Conservation (phyloP, 2,797 vertebrate genomes). For the Pantherophis alleghaniensis region DNA sequence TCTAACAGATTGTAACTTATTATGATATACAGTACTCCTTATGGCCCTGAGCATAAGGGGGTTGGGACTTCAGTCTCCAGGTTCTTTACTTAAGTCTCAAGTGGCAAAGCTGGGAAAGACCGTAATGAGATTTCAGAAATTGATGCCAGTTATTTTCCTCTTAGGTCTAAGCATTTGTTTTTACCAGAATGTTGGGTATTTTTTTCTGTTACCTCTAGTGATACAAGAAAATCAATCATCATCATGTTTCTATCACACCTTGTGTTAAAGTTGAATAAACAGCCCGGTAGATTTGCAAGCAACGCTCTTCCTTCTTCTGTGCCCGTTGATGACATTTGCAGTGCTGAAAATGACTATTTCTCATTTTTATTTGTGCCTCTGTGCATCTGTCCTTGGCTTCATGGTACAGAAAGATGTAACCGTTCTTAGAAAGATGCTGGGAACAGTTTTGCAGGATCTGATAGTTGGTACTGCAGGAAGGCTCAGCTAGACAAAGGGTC, state of each 20-base stretch:
- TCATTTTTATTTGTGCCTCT: conserved; percentile 77
- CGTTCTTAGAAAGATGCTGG: conserved; percentile 74
- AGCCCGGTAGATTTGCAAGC: conserved; percentile 88
- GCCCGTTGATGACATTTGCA: conserved; percentile 87
- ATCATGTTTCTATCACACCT: conserved; percentile 72
- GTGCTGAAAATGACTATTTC: conserved; percentile 75
- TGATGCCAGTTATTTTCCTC: background rate
- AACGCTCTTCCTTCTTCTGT: conserved; percentile 83
- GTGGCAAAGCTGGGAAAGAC: background rate
- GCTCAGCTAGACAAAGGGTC: conserved; percentile 74
- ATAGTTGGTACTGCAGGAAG: conserved; percentile 79
- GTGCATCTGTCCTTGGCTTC: conserved; percentile 76
- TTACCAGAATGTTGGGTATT: background rate
- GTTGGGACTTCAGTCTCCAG: background rate
- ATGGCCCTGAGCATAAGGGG: background rate
- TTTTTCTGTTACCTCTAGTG: background rate
- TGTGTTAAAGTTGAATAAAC: conserved; percentile 75
- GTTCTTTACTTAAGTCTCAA: background rate
- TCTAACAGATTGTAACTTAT: background rate
- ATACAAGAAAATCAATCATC: background rate
- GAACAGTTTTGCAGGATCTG: conserved; percentile 80
- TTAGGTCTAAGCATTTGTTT: background rate
- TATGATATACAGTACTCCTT: background rate
- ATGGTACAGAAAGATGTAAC: conserved; percentile 58
- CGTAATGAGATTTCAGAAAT: background rate